phyloP scores from a whole-genome alignment of 2,888 invertebrate species.

The Acanthosepion esculentum region DNA sequence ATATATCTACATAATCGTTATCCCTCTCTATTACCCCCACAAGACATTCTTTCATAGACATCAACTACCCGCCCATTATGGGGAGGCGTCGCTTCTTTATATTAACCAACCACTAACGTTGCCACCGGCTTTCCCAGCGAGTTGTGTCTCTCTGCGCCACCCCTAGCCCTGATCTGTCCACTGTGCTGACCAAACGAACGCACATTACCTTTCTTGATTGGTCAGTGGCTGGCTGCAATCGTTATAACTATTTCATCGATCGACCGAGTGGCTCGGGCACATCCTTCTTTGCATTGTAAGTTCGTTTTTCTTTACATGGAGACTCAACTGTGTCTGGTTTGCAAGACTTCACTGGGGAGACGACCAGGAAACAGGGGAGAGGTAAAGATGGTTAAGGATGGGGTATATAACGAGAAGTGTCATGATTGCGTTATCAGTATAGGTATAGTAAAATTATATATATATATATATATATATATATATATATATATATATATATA shows the following conservation, averaged over 20 bases:
- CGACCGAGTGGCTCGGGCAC: not conserved
- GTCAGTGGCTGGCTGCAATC: not conserved
- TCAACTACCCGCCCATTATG: too few relatives aligned
- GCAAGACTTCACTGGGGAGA: not conserved
- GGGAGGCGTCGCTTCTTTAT: too few relatives aligned
- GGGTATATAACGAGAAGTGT: not conserved
- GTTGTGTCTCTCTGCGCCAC: not conserved
- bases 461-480: too few relatives aligned
- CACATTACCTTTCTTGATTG: not conserved
- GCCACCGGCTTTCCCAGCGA: not conserved
- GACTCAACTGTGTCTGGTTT: not conserved
- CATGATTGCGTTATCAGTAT: too few relatives aligned
- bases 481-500: too few relatives aligned
- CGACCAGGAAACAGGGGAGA: not conserved
- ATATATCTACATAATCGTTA: too few relatives aligned
- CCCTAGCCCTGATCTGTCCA: not conserved
- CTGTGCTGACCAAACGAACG: not conserved
- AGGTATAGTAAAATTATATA: too few relatives aligned
- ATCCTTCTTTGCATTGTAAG: not conserved
- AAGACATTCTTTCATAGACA: too few relatives aligned
- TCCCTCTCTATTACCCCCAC: too few relatives aligned
- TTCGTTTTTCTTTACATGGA: not conserved
- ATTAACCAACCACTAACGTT: too few relatives aligned
- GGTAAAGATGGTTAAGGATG: not conserved
- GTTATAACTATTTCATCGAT: not conserved